Base-by-base conservation (phyloP, 2,113 vertebrate genomes). In the Cynocephalus volans region DNA sequence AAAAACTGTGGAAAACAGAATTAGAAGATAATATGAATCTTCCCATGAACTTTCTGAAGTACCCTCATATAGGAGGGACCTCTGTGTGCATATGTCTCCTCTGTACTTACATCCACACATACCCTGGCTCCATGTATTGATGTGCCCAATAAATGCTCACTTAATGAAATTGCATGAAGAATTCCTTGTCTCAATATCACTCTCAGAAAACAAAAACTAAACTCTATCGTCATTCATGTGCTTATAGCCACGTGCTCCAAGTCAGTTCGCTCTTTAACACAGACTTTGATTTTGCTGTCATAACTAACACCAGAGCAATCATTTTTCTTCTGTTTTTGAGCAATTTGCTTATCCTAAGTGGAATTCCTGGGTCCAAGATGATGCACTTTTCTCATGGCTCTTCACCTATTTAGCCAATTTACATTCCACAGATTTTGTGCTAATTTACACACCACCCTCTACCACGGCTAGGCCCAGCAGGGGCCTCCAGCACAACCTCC, bases 321-420 rank as follows among this genome's bases (percentile, higher is more conserved):
- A 80, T 33, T 54, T 72, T 79, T 73, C 88, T 77, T 65, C 50
- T 82, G 77, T 48, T 85, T 94, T 75, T 41, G 33, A 87, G 80
- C 36, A 36, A 65, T 90, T 75, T 86, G 77, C 75, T 97, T 94
- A 72, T 58, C 67, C 80, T 82, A 90, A 85, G 95, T 86, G n/a
- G 67, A 96, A 95, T 87, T 91, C 77, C 62, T 64, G 23, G 54
- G 85, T 83, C 82, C 82, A 83, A 72, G 73, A 56, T 45, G 41
- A 73, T 18, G n/a, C 26, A 3, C 13, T 0, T 50, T 70, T 88
- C 81, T 89, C 67, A 48, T 17, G 52, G 64, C 62, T 70, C 56
- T 87, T 79, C 67, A 70, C 28, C 41, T 79, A 80, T 52, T 80
- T 80, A 80, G 64, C 64, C 82, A 56, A 58, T 41, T 82, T 89